Base-by-base conservation (phyloP, 2,797 vertebrate genomes). In the Myotis findleyi region DNA sequence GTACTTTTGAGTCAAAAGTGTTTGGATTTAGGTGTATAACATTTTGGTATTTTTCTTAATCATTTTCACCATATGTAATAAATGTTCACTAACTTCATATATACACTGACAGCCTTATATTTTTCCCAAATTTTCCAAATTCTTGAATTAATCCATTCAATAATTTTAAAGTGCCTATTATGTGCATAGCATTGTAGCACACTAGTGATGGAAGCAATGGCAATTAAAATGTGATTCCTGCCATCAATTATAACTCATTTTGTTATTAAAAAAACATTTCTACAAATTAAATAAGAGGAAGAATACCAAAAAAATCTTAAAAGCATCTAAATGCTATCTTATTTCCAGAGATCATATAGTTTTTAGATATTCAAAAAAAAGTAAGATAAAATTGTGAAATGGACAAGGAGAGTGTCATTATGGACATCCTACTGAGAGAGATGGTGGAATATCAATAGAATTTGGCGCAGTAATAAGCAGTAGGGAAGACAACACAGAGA, bases 71-170 rank as follows among this genome's bases (percentile, higher is more conserved):
- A 72, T 36, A 16, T 30, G 10, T 66, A 86, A 82, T 47, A 79
- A 71, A 83, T 91, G 87, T 59, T 80, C 47, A 76, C 6, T 93
- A 89, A 86, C 17, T 51, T 72, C 87, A 87, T 53, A 30, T 53
- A 72, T 9, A 27, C 0, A 44, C 3, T 51, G 7, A 84, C 59
- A 55, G 0, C 12, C 64, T 89, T 69, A 51, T 12, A 66, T 59
- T 53, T 72, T 68, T 17, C 11, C 64, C 9, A 93, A 79, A 44
- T 92, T 90, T 89, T 30, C 17, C 30, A 44, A 84, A 57, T 25
- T 53, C 6, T 38, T 72, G 18, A 91, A 49, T 87, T 57, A 33
- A 62, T 72, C 33, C 4, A 64, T 79, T 41, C 18, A 51, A 79
- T 62, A 68, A 36, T 20, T 21, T 59, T n/a, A 4, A 71, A 90